Evolutionary conservation across 2,888 invertebrate genomes (phyloP), one percentile per base, ranked within the genome.

Genomic region (Drosophila merina): DNA sequence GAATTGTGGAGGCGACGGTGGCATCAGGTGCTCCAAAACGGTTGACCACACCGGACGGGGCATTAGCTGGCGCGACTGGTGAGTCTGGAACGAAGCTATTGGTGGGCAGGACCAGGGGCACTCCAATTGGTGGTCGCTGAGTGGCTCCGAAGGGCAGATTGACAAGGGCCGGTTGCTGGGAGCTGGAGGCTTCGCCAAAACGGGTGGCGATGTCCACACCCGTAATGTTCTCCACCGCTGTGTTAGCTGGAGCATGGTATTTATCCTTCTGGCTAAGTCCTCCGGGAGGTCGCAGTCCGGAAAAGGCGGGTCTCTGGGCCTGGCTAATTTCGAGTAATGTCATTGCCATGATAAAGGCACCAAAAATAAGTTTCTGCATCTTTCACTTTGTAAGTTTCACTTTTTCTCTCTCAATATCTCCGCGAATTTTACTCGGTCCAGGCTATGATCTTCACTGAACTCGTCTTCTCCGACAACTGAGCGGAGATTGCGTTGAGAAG

Each of bases 271-370:
- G 93, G 44, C 62, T 88, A 12, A 88, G 80, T n/a, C 94, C 94
- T 20, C 93, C 93, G 0, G 94, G 92, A 0, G 94, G 93, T 6
- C 92, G 90, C 0, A 90, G 82, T 7, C 94, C 94, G 4, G 95
- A 95, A 85, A 94, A 96, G 50, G 93, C 93, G 0, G 95, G 94
- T 26, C 95, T 92, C 89, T 95, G 95, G 7, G 84, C 86, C 57
- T 31, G 47, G 28, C 57, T 36, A 31, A 58, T 12, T 20, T 74
- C 73, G 12, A 76, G n/a, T 1, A 79, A 28, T 12, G 54, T 58
- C 8, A 72, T 30, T n/a, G 70, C 5, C 42, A 81, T 12, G n/a
- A 77, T 28, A 25, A 72, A 30, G 14, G 70, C 42, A 20, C 67
- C 14, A n/a, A 44, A 68, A 31, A 71, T 50, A 9, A 12, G 47